phyloP scores from a whole-genome alignment of 2,888 invertebrate species.

The Galerucella calmariensis region DNA sequence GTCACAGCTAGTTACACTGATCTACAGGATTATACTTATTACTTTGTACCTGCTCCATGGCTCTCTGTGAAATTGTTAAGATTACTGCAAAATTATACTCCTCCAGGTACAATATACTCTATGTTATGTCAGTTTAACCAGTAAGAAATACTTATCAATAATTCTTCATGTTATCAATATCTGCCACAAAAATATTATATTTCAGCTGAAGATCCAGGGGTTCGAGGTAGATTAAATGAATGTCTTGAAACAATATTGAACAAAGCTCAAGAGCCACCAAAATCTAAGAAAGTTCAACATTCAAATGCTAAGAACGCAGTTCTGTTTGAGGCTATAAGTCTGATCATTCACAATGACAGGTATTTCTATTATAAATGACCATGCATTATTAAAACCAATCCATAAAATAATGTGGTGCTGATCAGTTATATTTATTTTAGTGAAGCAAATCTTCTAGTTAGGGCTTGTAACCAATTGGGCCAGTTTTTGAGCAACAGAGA shows the following conservation, averaged over 20 bases:
- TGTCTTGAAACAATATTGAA: slow-evolving; percentile 98
- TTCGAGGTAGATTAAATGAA: slow-evolving; percentile 94
- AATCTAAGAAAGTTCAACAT: slow-evolving; percentile 99
- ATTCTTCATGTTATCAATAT: neutral
- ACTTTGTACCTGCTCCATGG: slow-evolving; percentile 99
- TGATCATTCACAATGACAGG: slow-evolving; percentile 98
- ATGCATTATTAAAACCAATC: slow-evolving; percentile 8
- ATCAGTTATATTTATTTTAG: slow-evolving; percentile 62
- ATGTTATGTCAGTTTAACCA: neutral
- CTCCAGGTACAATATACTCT: slow-evolving; percentile 76
- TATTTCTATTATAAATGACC: slow-evolving; percentile 44
- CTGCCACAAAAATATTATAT: slow-evolving; percentile 19
- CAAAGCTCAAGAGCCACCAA: slow-evolving; percentile 99
- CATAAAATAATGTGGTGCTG: neutral
- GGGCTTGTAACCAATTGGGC: slow-evolving; percentile 98
- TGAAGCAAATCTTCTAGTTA: slow-evolving; percentile 94
- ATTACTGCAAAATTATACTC: slow-evolving; percentile 97
- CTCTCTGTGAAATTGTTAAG: slow-evolving; percentile 96
- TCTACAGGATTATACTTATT: slow-evolving; percentile 99
- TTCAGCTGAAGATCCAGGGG: slow-evolving; percentile 91
- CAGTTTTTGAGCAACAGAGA: slow-evolving; percentile 97
- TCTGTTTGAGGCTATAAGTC: slow-evolving; percentile 98
- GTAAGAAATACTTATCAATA: neutral
- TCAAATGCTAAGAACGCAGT: slow-evolving; percentile 99
- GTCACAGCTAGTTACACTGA: slow-evolving; percentile 99